Evolutionary conservation across 2,888 invertebrate genomes (phyloP), one percentile per base, ranked within the genome.

Genomic region (Pristionchus japonicus): DNA sequence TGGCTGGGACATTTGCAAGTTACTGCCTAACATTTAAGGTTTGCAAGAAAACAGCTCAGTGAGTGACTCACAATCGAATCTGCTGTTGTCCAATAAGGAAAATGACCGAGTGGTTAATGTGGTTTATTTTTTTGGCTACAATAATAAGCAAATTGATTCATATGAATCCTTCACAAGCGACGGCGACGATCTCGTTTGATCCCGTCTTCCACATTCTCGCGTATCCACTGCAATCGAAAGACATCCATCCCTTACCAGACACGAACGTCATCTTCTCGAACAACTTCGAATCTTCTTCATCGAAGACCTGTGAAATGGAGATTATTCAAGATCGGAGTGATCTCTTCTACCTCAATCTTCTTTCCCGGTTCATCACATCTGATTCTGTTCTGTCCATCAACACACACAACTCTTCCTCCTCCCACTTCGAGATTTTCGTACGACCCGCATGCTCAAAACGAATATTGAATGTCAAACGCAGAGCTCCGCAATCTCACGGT

Each of bases 261-360:
- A 74, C 74, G 40, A 74, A 74, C 20, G 74, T n/a, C 74, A 74
- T 74, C 23, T 74, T 9, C 13, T 74, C 74, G 74, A 23, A 74
- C 74, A n/a, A 0, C 23, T 74, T 23, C 20, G 40, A 23, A 3
- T 17, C 15, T 2, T 27, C 37, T 3, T 37, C 40, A 23, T 27
- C 31, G 7, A 74, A 40, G 23, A 74, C 74, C 74, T 74, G 74
- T n/a, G 4, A 7, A 6, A 7, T n/a, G n/a, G n/a, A n/a, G 17
- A 57, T 57, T 57, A 43, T 43, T 6, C 43, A 43, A 6, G n/a
- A n/a, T 43, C 6, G 11, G 43, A 43, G 43, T 43, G 11, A 9
- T 43, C 20, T 9, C 27, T 11, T 31, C 64, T 31, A 31, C 67
- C 67, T 34, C 67, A 15, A 31, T 34, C 34, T 34, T 67, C 67